Evolutionary conservation across 2,113 vertebrate genomes (phyloP).

Genomic region (Laticauda colubrina): DNA sequence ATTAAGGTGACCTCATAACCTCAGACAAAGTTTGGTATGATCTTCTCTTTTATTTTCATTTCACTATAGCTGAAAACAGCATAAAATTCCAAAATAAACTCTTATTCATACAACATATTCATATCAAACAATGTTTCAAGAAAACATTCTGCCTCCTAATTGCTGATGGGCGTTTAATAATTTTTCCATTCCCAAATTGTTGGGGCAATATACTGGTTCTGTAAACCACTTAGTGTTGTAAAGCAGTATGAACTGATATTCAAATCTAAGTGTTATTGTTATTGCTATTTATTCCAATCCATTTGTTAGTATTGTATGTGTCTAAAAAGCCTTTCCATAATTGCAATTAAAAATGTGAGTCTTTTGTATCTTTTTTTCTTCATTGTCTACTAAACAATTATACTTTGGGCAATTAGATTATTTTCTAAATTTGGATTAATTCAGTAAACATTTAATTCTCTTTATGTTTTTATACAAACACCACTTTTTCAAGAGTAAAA

Average conservation of each 20-base stretch:
- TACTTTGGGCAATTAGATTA: not conserved
- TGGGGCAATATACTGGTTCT: no score
- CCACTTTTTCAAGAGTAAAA: not conserved
- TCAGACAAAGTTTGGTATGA: not conserved
- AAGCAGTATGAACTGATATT: no score
- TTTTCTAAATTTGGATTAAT: not conserved
- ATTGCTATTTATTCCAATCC: not conserved
- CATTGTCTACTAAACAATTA: not conserved
- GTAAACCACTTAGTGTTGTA: no score
- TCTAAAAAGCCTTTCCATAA: not conserved
- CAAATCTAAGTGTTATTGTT: no score
- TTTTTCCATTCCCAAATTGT: not conserved
- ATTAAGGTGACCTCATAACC: not conserved
- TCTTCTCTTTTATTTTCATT: not conserved
- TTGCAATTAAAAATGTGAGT: not conserved
- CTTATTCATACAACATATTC: not conserved
- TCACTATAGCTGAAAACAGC: not conserved
- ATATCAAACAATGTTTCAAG: not conserved
- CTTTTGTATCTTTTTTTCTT: not conserved
- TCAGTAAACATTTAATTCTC: not conserved
- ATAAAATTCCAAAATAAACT: not conserved
- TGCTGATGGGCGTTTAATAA: no score
- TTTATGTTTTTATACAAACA: not conserved
- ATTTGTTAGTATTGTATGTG: not conserved
- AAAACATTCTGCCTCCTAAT: not conserved